Evolutionary conservation across 2,888 invertebrate species (phyloP).

Genomic region (Tetragonula carbonaria): DNA sequence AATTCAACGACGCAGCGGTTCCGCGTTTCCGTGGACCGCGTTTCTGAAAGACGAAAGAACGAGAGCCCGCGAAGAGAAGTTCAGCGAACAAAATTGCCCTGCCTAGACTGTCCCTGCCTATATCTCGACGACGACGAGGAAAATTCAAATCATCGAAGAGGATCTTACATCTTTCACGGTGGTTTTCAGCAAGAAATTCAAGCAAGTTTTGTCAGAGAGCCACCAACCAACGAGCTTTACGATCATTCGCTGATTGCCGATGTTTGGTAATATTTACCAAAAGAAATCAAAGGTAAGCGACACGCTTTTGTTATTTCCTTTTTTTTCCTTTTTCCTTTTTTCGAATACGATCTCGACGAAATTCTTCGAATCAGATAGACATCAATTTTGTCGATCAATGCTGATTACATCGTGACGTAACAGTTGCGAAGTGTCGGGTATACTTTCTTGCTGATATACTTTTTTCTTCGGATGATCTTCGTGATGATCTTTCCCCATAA

Average conservation of each 20-base stretch:
- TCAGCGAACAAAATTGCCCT: neutral
- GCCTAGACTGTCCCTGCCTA: neutral
- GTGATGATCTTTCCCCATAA: conserved; percentile 2
- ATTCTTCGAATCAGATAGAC: neutral
- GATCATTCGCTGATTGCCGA: neutral
- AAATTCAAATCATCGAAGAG: neutral
- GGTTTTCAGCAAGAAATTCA: neutral
- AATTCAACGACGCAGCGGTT: conserved; percentile 2
- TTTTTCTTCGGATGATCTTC: too few species aligned
- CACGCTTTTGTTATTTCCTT: conserved; percentile 19
- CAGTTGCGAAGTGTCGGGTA: neutral
- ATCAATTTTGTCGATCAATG: neutral
- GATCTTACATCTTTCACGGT: neutral
- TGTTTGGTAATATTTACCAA: neutral
- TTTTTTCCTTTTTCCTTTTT: neutral
- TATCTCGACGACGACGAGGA: neutral
- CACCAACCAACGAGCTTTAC: neutral
- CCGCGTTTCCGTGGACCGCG: too few species aligned
- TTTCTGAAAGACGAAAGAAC: neutral
- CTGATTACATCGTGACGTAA: neutral
- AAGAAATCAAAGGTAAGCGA: conserved; percentile 26
- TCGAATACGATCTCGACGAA: neutral
- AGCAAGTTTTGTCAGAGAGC: neutral
- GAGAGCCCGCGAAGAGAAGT: too few species aligned
- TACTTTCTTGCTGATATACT: neutral